Percentiles rank a stretch among this genome's conserved stretches.
Conservation (phyloP, 2,113 vertebrate genomes). For the Atherinomorus stipes region DNA sequence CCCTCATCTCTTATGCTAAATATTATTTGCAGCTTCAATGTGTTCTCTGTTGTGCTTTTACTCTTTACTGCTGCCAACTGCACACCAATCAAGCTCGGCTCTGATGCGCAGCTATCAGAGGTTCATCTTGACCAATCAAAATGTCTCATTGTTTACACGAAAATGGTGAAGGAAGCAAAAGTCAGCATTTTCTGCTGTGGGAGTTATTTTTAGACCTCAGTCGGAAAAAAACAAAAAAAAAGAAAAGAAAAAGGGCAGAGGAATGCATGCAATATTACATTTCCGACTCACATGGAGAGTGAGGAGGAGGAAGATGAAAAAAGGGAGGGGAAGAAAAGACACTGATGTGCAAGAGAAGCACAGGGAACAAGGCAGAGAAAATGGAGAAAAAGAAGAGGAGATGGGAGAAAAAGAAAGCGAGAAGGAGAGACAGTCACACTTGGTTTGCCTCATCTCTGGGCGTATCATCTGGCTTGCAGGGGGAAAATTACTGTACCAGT, state of each 20-base stretch:
- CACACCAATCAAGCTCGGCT: constrained; percentile 60
- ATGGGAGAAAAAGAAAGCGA: constrained; percentile 47
- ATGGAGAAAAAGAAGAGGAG: constrained; percentile 46
- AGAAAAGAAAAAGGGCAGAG: not conserved
- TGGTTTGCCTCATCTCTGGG: constrained; percentile 73
- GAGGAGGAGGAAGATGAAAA: constrained; percentile 23
- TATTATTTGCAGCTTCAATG: constrained; percentile 69
- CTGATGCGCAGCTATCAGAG: constrained; percentile 58
- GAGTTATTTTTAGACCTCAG: constrained; percentile 74
- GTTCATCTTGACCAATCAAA: constrained; percentile 73
- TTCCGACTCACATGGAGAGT: constrained; percentile 51
- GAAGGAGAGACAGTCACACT: constrained; percentile 68
- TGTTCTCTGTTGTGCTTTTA: constrained; percentile 43
- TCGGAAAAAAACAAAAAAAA: constrained; percentile 1
- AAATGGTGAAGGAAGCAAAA: constrained; percentile 60
- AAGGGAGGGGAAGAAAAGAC: constrained; percentile 36
- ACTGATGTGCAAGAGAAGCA: constrained; percentile 44
- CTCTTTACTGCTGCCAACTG: constrained; percentile 68
- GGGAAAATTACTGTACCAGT: constrained; percentile 77
- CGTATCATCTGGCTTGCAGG: constrained; percentile 76
- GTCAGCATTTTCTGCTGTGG: constrained; percentile 73
- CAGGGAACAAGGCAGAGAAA: constrained; percentile 40
- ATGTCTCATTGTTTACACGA: constrained; percentile 59
- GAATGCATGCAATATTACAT: constrained; percentile 73
- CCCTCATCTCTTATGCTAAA: constrained; percentile 62